A percentile compares a stretch with the other conserved stretches of the same genome.
phyloP scores from a whole-genome alignment of 2,113 vertebrate genomes.

The Onychorhynchus coronatus region DNA sequence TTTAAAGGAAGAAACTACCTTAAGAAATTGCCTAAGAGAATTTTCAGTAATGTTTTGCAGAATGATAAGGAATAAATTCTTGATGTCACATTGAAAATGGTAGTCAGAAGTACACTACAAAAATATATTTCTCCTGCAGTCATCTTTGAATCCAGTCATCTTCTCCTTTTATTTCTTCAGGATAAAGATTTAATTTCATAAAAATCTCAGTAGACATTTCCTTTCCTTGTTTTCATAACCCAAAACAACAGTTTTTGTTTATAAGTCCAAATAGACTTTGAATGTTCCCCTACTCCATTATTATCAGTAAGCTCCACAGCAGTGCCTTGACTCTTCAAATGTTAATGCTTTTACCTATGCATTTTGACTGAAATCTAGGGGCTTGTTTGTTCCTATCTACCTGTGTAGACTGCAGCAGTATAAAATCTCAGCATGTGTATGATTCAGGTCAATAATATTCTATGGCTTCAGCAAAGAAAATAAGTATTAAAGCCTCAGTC shows the following conservation, averaged over 20 bases:
- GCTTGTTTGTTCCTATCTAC: background rate
- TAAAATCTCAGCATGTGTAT: background rate
- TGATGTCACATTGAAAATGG: background rate
- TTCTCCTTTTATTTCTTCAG: background rate
- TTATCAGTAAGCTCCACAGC: background rate
- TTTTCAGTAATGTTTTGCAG: background rate
- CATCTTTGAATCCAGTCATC: background rate
- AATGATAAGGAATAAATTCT: background rate
- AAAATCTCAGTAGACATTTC: background rate
- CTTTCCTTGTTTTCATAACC: background rate
- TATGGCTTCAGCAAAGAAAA: background rate
- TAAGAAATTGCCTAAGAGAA: background rate
- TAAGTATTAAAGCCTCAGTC: background rate
- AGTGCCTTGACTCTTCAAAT: background rate
- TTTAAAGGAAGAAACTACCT: background rate
- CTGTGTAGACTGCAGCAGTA: background rate
- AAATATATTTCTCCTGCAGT: background rate
- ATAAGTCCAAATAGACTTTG: background rate
- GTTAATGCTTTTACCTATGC: background rate
- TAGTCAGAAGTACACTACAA: background rate
- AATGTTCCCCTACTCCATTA: background rate
- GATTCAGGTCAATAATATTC: background rate
- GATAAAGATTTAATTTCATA: background rate
- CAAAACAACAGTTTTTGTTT: background rate
- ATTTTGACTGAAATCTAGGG: background rate